Conservation (phyloP, 2,888 invertebrate species). For the Agrotis segetum region DNA sequence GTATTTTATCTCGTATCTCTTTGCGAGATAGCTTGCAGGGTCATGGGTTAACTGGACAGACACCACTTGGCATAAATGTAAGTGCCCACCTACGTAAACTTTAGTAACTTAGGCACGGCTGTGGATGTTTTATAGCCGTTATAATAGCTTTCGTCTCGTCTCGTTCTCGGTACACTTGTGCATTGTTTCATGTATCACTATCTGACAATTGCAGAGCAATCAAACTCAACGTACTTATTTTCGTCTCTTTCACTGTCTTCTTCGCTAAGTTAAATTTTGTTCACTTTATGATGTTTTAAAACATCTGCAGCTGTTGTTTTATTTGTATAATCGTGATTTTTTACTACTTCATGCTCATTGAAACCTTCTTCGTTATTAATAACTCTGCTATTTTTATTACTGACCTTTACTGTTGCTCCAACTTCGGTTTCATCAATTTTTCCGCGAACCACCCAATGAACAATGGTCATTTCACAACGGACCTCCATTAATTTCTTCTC, state of each 20-base stretch:
- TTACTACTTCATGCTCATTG: background rate
- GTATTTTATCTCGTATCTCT: slow-evolving; percentile 35
- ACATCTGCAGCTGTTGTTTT: background rate
- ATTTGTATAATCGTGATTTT: background rate
- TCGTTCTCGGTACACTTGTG: slow-evolving; percentile 3
- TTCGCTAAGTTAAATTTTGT: background rate
- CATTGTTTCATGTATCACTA: slow-evolving; percentile 8
- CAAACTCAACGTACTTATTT: background rate
- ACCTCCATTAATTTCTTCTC: slow-evolving; percentile 53
- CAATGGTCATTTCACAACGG: slow-evolving; percentile 45
- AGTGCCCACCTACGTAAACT: slow-evolving; percentile 39
- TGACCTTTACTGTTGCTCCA: slow-evolving; percentile 16
- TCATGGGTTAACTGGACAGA: slow-evolving; percentile 53
- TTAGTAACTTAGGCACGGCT: slow-evolving; percentile 19
- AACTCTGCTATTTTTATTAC: slow-evolving; percentile 1
- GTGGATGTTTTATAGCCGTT: slow-evolving; percentile 25
- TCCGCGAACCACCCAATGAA: slow-evolving; percentile 36
- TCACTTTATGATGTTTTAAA: background rate
- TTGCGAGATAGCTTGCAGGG: slow-evolving; percentile 16
- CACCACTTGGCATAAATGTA: slow-evolving; percentile 34
- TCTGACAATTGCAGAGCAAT: background rate
- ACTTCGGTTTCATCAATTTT: slow-evolving; percentile 19
- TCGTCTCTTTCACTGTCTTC: background rate
- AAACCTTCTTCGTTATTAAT: background rate
- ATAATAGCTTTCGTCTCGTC: slow-evolving; percentile 31